Evolutionary conservation across 2,113 vertebrate species (phyloP).

Genomic region (Leptosomus discolor): DNA sequence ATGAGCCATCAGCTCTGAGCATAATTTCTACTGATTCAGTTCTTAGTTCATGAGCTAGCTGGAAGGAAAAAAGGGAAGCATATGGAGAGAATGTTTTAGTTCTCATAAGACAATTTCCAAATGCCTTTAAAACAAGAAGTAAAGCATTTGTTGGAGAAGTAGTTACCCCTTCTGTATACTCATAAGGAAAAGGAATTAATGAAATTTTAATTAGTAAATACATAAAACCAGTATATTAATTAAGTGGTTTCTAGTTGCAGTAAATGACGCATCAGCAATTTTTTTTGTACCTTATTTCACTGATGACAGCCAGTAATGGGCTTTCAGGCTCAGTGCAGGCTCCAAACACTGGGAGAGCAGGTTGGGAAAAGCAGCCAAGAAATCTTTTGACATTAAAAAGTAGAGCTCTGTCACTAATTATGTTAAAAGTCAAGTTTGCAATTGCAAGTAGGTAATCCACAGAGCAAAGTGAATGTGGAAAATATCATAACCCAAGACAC

Average conservation of each 20-base stretch:
- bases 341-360: slow-evolving; percentile 22
- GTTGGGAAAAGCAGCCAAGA: slow-evolving; percentile 64
- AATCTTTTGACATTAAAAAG: slow-evolving; percentile 66
- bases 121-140: slow-evolving; percentile 43
- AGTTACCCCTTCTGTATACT: slow-evolving; percentile 24
- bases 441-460: slow-evolving; percentile 30
- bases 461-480: slow-evolving; percentile 55
- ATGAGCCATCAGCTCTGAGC: slow-evolving; percentile 56
- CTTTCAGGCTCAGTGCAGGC: slow-evolving; percentile 38
- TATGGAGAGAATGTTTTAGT: not conserved
- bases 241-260: slow-evolving; percentile 64
- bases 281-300: slow-evolving; percentile 63
- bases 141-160: slow-evolving; percentile 24
- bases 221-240: slow-evolving; percentile 74
- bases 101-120: slow-evolving; percentile 30
- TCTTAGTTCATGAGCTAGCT: slow-evolving; percentile 61
- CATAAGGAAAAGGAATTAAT: slow-evolving; percentile 48
- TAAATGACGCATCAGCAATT: slow-evolving; percentile 64
- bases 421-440: slow-evolving; percentile 71
- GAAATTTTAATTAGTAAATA: slow-evolving; percentile 73
- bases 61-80: slow-evolving; percentile 1
- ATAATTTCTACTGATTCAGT: slow-evolving; percentile 62
- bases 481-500: slow-evolving; percentile 19
- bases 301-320: slow-evolving; percentile 68
- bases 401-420: slow-evolving; percentile 71